Evolutionary conservation across 2,113 vertebrate genomes (phyloP).

Genomic region (Coptodon rendalli): DNA sequence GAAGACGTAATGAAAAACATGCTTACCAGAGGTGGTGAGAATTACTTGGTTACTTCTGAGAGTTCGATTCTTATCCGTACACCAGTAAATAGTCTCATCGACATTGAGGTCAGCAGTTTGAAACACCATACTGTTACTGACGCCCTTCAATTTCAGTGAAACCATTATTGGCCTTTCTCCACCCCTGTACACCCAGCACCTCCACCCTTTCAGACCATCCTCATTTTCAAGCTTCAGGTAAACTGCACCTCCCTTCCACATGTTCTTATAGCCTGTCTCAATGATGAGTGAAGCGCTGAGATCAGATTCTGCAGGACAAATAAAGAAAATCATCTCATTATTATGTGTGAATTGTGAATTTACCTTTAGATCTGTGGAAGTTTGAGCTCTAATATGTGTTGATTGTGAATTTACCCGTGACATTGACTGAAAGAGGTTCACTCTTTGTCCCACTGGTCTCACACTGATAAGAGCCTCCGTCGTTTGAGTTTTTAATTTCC

Average conservation of each 20-base stretch:
- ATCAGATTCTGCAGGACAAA: neutral
- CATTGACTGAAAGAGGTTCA: rapidly evolving
- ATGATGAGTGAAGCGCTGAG: slow-evolving; percentile 8
- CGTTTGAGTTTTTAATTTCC: rapidly evolving
- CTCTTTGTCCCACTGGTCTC: neutral
- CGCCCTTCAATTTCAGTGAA: rapidly evolving
- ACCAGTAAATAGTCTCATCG: slow-evolving; percentile 26
- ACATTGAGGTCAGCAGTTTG: rapidly evolving
- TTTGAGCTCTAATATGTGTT: neutral
- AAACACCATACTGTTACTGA: rapidly evolving
- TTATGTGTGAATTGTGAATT: neutral
- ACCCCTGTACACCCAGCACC: neutral
- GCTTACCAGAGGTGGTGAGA: slow-evolving; percentile 30
- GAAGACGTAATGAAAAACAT: neutral
- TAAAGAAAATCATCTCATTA: neutral
- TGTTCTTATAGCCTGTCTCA: neutral
- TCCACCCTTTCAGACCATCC: neutral
- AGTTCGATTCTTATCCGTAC: rapidly evolving
- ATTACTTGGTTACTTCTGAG: slow-evolving; percentile 23
- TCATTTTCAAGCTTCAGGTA: neutral
- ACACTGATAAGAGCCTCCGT: neutral
- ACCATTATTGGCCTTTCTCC: rapidly evolving
- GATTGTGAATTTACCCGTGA: neutral
- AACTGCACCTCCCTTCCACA: neutral
- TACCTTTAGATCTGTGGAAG: neutral